A percentile compares a stretch with the other conserved stretches of the same genome.
Conservation (phyloP, 2,888 invertebrate species). For the Tenthredo livida region DNA sequence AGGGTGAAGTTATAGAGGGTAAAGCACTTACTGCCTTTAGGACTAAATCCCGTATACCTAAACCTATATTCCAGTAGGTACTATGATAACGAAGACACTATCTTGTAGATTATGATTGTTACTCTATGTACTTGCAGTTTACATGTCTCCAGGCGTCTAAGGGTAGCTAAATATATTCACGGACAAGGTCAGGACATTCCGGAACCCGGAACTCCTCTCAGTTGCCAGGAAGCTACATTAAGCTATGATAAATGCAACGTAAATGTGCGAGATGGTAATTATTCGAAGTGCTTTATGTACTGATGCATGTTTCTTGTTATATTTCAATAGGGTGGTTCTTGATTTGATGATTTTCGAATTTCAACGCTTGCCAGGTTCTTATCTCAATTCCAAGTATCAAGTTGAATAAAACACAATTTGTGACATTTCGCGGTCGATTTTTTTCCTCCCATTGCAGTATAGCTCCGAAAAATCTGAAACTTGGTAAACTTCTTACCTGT, state of each 20-base stretch:
- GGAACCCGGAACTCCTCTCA: not conserved
- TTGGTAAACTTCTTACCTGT: too few species aligned
- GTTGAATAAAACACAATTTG: too few species aligned
- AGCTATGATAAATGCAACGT: slow-evolving; percentile 20
- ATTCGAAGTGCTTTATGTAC: not conserved
- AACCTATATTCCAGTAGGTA: not conserved
- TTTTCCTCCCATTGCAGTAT: too few species aligned
- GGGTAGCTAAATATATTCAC: not conserved
- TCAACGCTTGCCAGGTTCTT: too few species aligned
- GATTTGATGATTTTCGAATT: too few species aligned
- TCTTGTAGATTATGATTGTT: not conserved
- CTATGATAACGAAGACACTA: not conserved
- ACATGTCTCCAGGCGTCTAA: not conserved
- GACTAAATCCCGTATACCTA: not conserved
- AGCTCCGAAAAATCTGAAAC: too few species aligned
- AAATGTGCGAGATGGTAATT: not conserved
- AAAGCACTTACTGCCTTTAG: not conserved
- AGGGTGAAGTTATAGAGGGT: not conserved
- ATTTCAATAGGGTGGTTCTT: too few species aligned
- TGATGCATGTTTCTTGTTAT: not conserved
- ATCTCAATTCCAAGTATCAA: too few species aligned
- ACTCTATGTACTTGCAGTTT: not conserved
- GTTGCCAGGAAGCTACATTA: not conserved
- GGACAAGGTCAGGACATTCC: not conserved
- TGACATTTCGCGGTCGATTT: too few species aligned